Percentiles rank a stretch among this genome's conserved stretches.
Evolutionary conservation across 2,797 vertebrate species (phyloP).

Genomic region (Menidia menidia): DNA sequence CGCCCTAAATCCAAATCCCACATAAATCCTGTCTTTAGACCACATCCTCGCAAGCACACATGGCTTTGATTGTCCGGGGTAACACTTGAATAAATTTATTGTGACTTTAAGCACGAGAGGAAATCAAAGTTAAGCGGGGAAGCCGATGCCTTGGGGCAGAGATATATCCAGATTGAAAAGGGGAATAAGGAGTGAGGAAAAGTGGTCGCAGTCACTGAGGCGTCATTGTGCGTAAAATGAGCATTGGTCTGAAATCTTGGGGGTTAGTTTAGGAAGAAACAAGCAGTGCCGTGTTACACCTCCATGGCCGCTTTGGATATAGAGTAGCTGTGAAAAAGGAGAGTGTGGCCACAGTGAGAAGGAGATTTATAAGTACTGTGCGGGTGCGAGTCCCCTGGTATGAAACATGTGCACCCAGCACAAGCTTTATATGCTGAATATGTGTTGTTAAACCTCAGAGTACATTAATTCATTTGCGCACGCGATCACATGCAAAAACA

Average conservation of each 20-base stretch:
- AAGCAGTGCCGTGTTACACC: conserved; percentile 77
- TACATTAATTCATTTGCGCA: conserved; percentile 30
- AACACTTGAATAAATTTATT: conserved; percentile 65
- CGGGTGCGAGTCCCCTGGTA: conserved; percentile 60
- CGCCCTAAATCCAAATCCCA: conserved; percentile 64
- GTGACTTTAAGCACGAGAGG: conserved; percentile 47
- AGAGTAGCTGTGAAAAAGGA: conserved; percentile 78
- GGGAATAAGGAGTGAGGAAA: conserved; percentile 20
- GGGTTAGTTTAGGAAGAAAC: conserved; percentile 67
- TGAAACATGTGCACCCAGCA: conserved; percentile 61
- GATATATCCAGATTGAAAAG: conserved; percentile 20
- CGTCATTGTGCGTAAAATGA: conserved; percentile 60
- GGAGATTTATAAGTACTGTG: conserved; percentile 74
- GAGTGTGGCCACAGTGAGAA: conserved; percentile 69
- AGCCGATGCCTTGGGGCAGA: conserved; percentile 33
- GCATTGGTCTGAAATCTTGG: conserved; percentile 48
- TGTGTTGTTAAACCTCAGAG: conserved; percentile 40
- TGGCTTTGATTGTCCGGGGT: conserved; percentile 64
- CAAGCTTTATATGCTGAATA: conserved; percentile 44
- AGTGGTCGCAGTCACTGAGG: conserved; percentile 46
- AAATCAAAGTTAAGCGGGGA: conserved; percentile 62
- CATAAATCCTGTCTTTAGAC: conserved; percentile 57
- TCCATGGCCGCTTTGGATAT: conserved; percentile 59
- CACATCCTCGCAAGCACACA: conserved; percentile 76
- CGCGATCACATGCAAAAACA: conserved; percentile 22